Base-by-base conservation (phyloP, 2,888 invertebrate species). In the Aromia moschata region DNA sequence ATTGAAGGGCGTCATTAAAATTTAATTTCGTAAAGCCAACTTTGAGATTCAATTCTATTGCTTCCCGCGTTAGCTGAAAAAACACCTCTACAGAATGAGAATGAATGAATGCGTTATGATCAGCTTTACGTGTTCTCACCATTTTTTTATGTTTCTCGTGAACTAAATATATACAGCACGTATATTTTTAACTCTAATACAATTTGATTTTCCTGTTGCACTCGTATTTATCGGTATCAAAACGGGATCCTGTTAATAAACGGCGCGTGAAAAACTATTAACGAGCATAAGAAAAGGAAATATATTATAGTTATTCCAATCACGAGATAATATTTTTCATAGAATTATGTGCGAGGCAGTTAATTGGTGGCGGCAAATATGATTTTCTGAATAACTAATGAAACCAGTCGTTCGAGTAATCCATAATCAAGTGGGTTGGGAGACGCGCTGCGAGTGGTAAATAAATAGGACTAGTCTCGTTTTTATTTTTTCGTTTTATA, bases 351-450 rank as follows among this genome's bases (percentile, higher is more conserved):
- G 15, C 7, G 2, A 14, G 14, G 12, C 14, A 20, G 12, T 20
- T 43, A 20, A 43, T 43, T 43, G 14, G 43, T 25, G 43, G 43
- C 43, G 20, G 25, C 20, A 43, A 53, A 43, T 53, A 53, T 53
- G 37, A 53, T 53, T 53, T 53, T 40, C 53, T 41, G 30, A 38
- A 43, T 53, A 53, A 43, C 53, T 53, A 53, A 53, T 53, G 41
- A 41, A 53, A 53, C 53, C 43, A 53, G 41, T 43, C 53, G 30
- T 53, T 38, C 41, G 15, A 43, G 43, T 53, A 43, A 53, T 53
- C 43, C 43, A 53, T 43, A 53, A 53, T 43, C 41, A 14, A 53
- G 53, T 25, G 40, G 11, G 52, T 41, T 14, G 40, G 36, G 36
- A n/a, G n/a, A n/a, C n/a, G n/a, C 20, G 40, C 37, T 52, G 38